Conservation (phyloP, 2,113 vertebrate species). For the Noturus placidus region DNA sequence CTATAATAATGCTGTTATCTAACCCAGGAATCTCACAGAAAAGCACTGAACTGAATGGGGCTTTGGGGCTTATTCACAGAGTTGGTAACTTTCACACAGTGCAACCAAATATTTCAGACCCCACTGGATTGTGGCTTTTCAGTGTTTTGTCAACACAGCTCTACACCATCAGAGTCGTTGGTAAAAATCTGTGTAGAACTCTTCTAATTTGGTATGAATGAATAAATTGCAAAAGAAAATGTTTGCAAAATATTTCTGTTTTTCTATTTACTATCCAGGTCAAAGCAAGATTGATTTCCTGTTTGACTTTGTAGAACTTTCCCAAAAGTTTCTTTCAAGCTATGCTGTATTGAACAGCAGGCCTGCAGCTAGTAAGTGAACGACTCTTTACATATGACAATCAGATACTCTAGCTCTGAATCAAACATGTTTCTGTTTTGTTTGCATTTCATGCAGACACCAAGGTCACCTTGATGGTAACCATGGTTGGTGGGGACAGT, state of each 20-base stretch:
- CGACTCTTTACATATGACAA: too few relatives aligned
- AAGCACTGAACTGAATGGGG: conserved; percentile 56
- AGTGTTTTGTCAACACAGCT: conserved; percentile 51
- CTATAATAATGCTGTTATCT: background rate
- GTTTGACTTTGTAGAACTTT: conserved; percentile 61
- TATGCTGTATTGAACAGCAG: conserved; percentile 63
- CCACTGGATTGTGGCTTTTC: conserved; percentile 63
- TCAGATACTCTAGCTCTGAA: too few relatives aligned
- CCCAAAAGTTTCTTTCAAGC: conserved; percentile 47
- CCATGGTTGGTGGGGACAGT: conserved; percentile 61
- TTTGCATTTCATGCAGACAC: conserved; percentile 51
- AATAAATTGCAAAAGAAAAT: background rate
- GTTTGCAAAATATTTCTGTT: background rate
- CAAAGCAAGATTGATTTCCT: conserved; percentile 67
- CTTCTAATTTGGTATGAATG: background rate
- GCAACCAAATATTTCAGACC: conserved; percentile 47
- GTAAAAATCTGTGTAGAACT: conserved; percentile 36
- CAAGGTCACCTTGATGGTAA: conserved; percentile 61
- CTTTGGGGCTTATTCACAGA: conserved; percentile 57
- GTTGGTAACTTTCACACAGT: conserved; percentile 63
- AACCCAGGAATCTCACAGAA: conserved; percentile 61
- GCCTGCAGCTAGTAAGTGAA: conserved; percentile 59
- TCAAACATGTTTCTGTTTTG: background rate
- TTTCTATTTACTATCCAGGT: conserved; percentile 53
- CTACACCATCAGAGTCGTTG: conserved; percentile 68